phyloP scores from a whole-genome alignment of 2,797 vertebrate species.

The Emys orbicularis region DNA sequence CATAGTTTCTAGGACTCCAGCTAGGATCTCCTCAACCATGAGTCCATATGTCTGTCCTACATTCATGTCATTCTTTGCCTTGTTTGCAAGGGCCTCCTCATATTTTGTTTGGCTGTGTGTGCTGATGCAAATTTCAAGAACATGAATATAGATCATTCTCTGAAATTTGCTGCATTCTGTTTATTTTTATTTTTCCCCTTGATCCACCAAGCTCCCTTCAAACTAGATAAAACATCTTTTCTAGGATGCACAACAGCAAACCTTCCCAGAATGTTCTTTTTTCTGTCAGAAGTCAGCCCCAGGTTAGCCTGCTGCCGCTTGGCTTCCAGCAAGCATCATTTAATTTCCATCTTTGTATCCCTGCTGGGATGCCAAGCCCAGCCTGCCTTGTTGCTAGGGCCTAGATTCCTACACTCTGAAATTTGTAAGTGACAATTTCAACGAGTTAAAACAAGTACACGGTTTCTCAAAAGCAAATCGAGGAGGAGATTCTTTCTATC shows the following conservation, averaged over 20 bases:
- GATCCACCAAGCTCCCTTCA: neutral
- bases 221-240: neutral
- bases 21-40: neutral
- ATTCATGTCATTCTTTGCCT: neutral
- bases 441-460: neutral
- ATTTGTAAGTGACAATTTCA: neutral
- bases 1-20: neutral
- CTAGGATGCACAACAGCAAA: neutral
- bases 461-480: neutral
- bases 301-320: neutral
- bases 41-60: neutral
- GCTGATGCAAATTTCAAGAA: neutral
- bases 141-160: neutral
- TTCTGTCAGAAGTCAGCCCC: neutral
- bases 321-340: neutral
- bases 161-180: neutral
- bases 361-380: neutral
- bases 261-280: neutral
- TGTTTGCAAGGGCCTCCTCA: neutral
- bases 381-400: neutral
- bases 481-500: neutral
- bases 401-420: neutral
- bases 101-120: neutral
- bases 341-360: neutral
- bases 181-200: neutral